phyloP scores from a whole-genome alignment of 2,113 vertebrate species.

The Halcyon malimbica region DNA sequence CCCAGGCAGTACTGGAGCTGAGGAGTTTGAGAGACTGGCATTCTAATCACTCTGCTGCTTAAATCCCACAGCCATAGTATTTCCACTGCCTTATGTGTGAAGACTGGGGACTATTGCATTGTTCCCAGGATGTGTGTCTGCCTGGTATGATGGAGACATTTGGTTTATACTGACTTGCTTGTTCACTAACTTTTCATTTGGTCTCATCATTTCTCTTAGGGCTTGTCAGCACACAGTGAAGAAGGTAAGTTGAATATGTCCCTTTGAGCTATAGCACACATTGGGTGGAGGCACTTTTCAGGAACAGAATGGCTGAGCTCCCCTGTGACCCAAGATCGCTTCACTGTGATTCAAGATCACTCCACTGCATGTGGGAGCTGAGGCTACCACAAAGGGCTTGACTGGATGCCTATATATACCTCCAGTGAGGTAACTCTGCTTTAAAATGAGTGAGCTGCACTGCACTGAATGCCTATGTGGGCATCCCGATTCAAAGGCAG shows the following conservation, averaged over 20 bases:
- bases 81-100: background rate
- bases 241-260: background rate
- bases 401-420: background rate
- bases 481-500: background rate
- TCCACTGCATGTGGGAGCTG: background rate
- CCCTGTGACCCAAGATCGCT: background rate
- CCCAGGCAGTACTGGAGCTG: background rate
- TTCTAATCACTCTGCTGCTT: background rate
- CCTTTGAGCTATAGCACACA: background rate
- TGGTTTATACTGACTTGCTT: background rate
- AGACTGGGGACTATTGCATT: background rate
- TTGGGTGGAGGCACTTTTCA: background rate
- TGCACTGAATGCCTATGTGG: background rate
- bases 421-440: background rate
- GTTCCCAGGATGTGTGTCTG: background rate
- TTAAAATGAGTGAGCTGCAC: background rate
- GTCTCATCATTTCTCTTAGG: background rate
- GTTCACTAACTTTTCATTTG: background rate
- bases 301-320: background rate
- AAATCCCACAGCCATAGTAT: background rate
- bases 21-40: background rate
- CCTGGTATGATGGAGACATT: background rate
- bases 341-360: background rate
- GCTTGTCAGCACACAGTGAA: background rate
- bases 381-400: background rate